Percentiles rank a stretch among this genome's conserved stretches.
Conservation (phyloP, 2,113 vertebrate species). For the Daboia siamensis region DNA sequence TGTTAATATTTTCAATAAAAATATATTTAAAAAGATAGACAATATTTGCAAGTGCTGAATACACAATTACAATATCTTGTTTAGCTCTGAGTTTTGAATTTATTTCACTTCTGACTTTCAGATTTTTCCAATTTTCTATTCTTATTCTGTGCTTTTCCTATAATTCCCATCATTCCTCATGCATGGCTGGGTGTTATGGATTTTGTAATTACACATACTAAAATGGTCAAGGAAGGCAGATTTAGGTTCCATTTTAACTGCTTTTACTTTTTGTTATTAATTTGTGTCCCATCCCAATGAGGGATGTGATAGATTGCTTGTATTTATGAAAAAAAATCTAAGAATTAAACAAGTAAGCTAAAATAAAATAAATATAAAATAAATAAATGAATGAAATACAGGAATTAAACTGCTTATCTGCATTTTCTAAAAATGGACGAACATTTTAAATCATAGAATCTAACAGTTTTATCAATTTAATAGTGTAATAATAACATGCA, state of each 20-base stretch:
- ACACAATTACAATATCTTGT: background rate
- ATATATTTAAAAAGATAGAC: background rate
- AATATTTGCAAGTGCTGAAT: background rate
- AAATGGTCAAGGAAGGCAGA: background rate
- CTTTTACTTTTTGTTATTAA: background rate
- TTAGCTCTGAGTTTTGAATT: background rate
- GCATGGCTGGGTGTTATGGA: background rate
- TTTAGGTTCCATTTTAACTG: background rate
- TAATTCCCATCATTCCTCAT: background rate
- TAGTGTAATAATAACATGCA: background rate
- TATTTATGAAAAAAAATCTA: background rate
- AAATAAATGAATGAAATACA: background rate
- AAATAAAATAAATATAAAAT: constrained; percentile 7
- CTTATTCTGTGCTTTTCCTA: background rate
- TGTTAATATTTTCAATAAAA: background rate
- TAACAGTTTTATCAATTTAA: background rate
- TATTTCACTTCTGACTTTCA: background rate
- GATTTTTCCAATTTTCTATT: background rate
- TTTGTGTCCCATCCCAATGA: background rate
- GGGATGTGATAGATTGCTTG: constrained; percentile 16
- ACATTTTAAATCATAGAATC: background rate
- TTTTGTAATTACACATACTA: background rate
- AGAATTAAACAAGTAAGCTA: constrained; percentile 5
- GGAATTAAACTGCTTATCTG: background rate
- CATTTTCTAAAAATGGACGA: background rate